These are phyloP conservation scores for Globicephala melas DNA, from an alignment of 2,113 vertebrate genomes.

Conservation along the genomic window DNA sequence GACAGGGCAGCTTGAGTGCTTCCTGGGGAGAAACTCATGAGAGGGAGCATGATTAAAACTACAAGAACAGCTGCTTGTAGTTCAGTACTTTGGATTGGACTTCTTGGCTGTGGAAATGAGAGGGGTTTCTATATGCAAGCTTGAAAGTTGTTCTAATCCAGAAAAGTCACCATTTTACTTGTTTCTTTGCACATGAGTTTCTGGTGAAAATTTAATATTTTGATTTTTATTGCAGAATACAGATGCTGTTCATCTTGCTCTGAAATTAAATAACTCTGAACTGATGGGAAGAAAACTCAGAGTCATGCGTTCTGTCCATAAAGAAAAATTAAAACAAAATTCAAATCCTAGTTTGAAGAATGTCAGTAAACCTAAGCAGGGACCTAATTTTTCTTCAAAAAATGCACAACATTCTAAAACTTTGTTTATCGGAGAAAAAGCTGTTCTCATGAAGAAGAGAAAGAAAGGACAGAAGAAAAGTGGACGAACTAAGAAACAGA, in stretches of 20 bases:
- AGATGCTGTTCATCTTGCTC: slow-evolving; percentile 92
- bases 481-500: slow-evolving; percentile 36
- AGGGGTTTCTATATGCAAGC: not conserved
- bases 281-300: slow-evolving; percentile 89
- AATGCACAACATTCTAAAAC: not conserved
- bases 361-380: slow-evolving; percentile 51
- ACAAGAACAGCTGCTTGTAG: not conserved
- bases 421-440: slow-evolving; percentile 89
- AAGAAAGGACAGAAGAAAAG: slow-evolving; percentile 75
- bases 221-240: slow-evolving; percentile 80
- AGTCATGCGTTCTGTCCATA: slow-evolving; percentile 86
- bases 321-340: slow-evolving; percentile 74
- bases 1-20: not conserved
- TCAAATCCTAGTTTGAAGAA: slow-evolving; percentile 36
- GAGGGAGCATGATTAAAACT: not conserved
- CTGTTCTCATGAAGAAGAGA: slow-evolving; percentile 73
- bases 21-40: not conserved
- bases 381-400: slow-evolving; percentile 43
- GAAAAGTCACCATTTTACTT: not conserved
- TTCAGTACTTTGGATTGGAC: not conserved
- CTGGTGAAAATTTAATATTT: slow-evolving; percentile 18
- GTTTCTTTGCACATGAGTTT: not conserved
- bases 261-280: slow-evolving; percentile 89
- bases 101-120: too few relatives aligned
- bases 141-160: not conserved